A percentile compares a stretch with the other conserved stretches of the same genome.
These are phyloP conservation scores for Siniperca knerii DNA, from an alignment of 2,113 vertebrate species.

Conservation along the genomic window DNA sequence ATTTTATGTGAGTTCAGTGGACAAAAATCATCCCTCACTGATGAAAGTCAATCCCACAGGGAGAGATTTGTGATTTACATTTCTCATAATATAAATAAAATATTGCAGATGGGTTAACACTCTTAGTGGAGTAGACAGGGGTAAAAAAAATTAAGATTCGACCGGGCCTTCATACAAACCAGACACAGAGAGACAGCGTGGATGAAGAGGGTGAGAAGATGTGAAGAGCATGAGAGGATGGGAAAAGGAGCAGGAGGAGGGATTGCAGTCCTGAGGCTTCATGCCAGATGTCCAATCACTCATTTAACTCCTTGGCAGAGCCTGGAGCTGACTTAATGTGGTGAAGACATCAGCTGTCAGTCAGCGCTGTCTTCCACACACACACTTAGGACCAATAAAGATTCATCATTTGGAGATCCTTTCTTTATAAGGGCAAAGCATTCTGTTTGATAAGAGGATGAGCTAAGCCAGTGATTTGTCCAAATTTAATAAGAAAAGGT, in stretches of 20 bases:
- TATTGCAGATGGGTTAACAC: slow-evolving; percentile 44
- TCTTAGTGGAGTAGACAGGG: slow-evolving; percentile 16
- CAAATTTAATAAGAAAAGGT: slow-evolving; percentile 40
- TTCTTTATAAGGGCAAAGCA: not conserved
- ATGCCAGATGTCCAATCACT: slow-evolving; percentile 38
- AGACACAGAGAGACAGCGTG: slow-evolving; percentile 7
- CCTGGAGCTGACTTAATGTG: not conserved
- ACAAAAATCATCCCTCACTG: not conserved
- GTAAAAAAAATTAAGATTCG: slow-evolving; percentile 4
- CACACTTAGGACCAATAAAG: not conserved
- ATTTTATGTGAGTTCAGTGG: slow-evolving; percentile 12
- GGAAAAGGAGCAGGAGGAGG: not conserved
- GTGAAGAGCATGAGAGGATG: not conserved
- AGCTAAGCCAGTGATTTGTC: slow-evolving; percentile 18
- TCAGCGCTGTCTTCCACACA: not conserved
- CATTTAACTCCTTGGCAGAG: slow-evolving; percentile 20
- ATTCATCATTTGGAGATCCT: not conserved
- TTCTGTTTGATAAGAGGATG: not conserved
- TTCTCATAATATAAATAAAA: slow-evolving; percentile 51
- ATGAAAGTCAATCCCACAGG: not conserved
- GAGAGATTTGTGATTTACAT: slow-evolving; percentile 29
- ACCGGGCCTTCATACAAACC: not conserved
- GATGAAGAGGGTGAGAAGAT: slow-evolving; percentile 34
- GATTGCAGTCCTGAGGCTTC: not conserved
- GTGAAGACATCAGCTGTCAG: slow-evolving; percentile 40